phyloP scores from a whole-genome alignment of 2,113 vertebrate species.

The Neolamprologus tretocephalus region DNA sequence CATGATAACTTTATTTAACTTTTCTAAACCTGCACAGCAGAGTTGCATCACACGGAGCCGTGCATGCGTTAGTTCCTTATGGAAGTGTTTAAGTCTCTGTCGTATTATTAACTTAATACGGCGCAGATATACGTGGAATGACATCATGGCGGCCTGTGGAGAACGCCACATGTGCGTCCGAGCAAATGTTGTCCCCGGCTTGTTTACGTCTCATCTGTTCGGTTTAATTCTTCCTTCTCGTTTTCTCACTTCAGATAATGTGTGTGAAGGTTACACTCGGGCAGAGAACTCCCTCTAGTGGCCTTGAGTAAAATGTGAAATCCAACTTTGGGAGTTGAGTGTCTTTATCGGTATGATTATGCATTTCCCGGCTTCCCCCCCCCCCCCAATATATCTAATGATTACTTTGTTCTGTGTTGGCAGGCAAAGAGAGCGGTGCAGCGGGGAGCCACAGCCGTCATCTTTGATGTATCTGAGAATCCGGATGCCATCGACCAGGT shows the following conservation, averaged over 20 bases:
- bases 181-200: not conserved
- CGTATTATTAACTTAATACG: not conserved
- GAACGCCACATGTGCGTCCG: not conserved
- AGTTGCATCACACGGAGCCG: not conserved
- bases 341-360: not conserved
- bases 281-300: conserved; percentile 62
- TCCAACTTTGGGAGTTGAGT: not conserved
- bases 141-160: not conserved
- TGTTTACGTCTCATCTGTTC: not conserved
- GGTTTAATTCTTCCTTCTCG: not conserved
- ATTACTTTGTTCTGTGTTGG: not conserved
- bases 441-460: conserved; percentile 94
- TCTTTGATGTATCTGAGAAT: conserved; percentile 98
- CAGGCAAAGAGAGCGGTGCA: conserved; percentile 97
- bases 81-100: not conserved
- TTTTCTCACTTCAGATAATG: not conserved
- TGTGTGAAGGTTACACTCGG: not conserved
- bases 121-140: not conserved
- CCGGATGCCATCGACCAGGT: conserved; percentile 98
- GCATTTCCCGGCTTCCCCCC: rapidly evolving
- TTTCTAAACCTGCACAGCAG: not conserved
- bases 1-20: conserved; percentile 16
- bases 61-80: not conserved
- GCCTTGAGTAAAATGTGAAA: not conserved
- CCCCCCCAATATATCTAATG: not conserved